A percentile compares a stretch with the other conserved stretches of the same genome.
phyloP scores from a whole-genome alignment of 2,113 vertebrate genomes.

The Megaceryle torquata region DNA sequence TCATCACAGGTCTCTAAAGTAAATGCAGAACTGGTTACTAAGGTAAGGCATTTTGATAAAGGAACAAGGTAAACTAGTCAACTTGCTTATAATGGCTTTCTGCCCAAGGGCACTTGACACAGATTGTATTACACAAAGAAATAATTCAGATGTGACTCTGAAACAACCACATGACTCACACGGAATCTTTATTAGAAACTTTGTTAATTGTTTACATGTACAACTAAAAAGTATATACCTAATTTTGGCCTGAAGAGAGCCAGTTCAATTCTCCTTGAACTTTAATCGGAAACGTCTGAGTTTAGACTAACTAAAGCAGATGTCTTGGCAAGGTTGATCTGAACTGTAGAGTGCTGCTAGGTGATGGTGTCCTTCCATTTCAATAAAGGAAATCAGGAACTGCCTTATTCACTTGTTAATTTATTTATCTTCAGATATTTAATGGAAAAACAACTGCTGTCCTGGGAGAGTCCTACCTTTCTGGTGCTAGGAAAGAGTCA shows the following conservation, averaged over 20 bases:
- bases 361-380: background rate
- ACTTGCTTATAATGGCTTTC: constrained; percentile 65
- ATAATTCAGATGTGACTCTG: constrained; percentile 62
- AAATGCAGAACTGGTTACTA: constrained; percentile 37
- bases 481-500: background rate
- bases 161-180: constrained; percentile 44
- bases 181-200: constrained; percentile 36
- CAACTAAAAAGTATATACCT: constrained; percentile 8
- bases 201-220: constrained; percentile 58
- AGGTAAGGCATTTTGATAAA: constrained; percentile 64
- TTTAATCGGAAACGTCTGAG: background rate
- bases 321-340: background rate
- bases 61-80: constrained; percentile 37
- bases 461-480: background rate
- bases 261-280: background rate
- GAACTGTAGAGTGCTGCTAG: background rate
- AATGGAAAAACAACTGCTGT: background rate
- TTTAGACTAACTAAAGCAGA: background rate
- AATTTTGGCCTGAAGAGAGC: background rate
- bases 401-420: background rate
- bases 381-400: background rate
- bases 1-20: background rate
- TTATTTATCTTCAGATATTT: background rate
- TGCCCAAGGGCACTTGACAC: constrained; percentile 66
- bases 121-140: constrained; percentile 73